Evolutionary conservation across 1,140 invertebrate species (phyloP).

Genomic region (Drosophila melanogaster): DNA sequence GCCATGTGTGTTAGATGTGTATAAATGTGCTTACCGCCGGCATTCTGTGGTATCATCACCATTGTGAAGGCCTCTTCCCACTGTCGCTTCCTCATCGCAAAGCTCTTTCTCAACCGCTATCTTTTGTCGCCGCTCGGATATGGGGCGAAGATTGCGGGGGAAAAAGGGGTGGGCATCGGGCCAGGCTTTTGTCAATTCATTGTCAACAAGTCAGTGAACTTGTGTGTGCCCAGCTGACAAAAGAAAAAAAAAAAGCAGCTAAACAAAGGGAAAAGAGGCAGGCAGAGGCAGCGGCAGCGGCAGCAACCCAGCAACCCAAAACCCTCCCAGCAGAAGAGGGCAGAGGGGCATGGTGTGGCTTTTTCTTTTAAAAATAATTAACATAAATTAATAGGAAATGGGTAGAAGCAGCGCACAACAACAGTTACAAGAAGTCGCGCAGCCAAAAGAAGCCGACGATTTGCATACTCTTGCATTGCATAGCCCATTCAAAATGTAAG

Average conservation of each 20-base stretch:
- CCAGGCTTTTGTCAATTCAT: slow-evolving; percentile 76
- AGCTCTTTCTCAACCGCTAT: slow-evolving; percentile 20
- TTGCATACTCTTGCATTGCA: background rate
- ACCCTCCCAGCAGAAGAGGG: slow-evolving; percentile 13
- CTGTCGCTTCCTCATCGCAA: slow-evolving; percentile 11
- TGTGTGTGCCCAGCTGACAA: slow-evolving; percentile 56
- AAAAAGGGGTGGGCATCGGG: slow-evolving; percentile 18
- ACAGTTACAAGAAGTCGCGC: slow-evolving; percentile 51
- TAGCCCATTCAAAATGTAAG: no score
- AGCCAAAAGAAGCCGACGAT: slow-evolving; percentile 1
- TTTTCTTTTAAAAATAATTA: slow-evolving; percentile 80
- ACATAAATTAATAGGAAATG: slow-evolving; percentile 82
- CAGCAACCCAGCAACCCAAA: slow-evolving; percentile 36
- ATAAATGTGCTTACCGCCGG: slow-evolving; percentile 50
- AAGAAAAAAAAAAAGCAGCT: slow-evolving; percentile 25
- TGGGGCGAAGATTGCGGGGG: slow-evolving; percentile 9
- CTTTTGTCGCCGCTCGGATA: slow-evolving; percentile 22
- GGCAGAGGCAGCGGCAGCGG: background rate
- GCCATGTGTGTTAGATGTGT: slow-evolving; percentile 20
- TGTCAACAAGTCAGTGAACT: slow-evolving; percentile 82
- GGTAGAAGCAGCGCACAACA: slow-evolving; percentile 60
- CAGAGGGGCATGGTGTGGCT: slow-evolving; percentile 54
- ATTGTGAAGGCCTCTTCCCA: slow-evolving; percentile 46
- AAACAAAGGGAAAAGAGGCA: slow-evolving; percentile 21
- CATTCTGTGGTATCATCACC: slow-evolving; percentile 67